Evolutionary conservation across 2,888 invertebrate species (phyloP).

Genomic region (Tanytarsus gracilentus): DNA sequence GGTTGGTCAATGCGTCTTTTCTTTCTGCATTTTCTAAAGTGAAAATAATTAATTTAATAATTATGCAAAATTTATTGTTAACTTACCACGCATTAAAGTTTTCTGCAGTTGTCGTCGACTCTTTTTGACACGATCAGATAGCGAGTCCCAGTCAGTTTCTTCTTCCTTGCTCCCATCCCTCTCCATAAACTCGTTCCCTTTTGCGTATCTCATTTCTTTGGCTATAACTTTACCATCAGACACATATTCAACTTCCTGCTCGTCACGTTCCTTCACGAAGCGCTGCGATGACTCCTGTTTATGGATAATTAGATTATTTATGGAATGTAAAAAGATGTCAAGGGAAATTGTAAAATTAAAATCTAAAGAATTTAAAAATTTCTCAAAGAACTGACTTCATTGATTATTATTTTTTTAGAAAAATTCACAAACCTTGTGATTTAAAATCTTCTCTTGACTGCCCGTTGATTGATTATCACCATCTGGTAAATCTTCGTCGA

Average conservation of each 20-base stretch:
- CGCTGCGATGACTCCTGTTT: conserved; percentile 50
- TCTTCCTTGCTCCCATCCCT: conserved; percentile 58
- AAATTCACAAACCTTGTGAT: conserved; percentile 36
- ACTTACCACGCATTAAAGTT: conserved; percentile 45
- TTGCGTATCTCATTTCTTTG: conserved; percentile 71
- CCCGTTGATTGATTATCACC: conserved; percentile 45
- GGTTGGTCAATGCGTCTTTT: conserved; percentile 71
- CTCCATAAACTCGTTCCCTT: conserved; percentile 74
- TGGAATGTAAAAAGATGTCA: no score
- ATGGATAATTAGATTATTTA: not conserved
- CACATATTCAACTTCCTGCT: conserved; percentile 74
- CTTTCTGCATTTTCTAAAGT: conserved; percentile 46
- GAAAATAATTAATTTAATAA: no score
- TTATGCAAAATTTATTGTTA: conserved; percentile 2
- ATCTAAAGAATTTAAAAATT: not conserved
- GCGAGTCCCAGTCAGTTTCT: conserved; percentile 64
- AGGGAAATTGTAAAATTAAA: not conserved
- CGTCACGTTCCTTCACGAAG: conserved; percentile 64
- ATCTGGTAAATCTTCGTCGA: conserved; percentile 68
- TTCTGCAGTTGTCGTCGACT: conserved; percentile 47
- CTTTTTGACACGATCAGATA: conserved; percentile 64
- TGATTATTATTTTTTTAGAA: not conserved
- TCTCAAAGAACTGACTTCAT: not conserved
- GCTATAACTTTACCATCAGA: conserved; percentile 72
- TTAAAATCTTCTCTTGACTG: conserved; percentile 38